A percentile compares a stretch with the other conserved stretches of the same genome.
Conservation (phyloP, 2,113 vertebrate species). For the Eubucco bourcierii region DNA sequence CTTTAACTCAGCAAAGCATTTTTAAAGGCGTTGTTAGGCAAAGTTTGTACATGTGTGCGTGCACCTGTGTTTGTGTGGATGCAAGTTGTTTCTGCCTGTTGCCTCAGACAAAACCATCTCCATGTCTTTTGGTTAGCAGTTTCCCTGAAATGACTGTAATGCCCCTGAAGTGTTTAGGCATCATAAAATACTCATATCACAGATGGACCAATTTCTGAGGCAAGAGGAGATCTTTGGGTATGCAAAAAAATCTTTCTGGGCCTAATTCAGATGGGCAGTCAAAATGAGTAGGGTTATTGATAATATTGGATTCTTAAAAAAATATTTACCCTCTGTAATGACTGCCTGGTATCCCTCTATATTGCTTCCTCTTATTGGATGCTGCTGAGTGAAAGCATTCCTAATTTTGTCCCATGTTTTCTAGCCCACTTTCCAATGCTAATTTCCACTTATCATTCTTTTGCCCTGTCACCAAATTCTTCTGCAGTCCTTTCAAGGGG, state of each 20-base stretch:
- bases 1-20: neutral
- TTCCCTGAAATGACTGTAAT: neutral
- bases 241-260: neutral
- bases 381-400: neutral
- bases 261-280: neutral
- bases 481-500: neutral
- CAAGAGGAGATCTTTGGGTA: neutral
- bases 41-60: neutral
- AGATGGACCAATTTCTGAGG: neutral
- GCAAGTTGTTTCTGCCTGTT: neutral
- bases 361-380: neutral
- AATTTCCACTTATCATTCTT: slow-evolving; percentile 18
- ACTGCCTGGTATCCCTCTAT: neutral
- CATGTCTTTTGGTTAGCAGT: neutral
- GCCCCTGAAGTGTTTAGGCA: slow-evolving; percentile 32
- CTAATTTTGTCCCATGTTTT: neutral
- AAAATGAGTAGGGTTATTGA: neutral
- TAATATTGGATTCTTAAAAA: neutral
- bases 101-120: slow-evolving; percentile 14
- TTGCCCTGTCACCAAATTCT: neutral
- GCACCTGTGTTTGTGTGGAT: neutral
- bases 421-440: neutral
- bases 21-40: neutral
- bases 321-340: neutral
- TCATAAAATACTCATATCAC: slow-evolving; percentile 43